phyloP scores from a whole-genome alignment of 1,140 invertebrate genomes.

The Cotesia vestalis region DNA sequence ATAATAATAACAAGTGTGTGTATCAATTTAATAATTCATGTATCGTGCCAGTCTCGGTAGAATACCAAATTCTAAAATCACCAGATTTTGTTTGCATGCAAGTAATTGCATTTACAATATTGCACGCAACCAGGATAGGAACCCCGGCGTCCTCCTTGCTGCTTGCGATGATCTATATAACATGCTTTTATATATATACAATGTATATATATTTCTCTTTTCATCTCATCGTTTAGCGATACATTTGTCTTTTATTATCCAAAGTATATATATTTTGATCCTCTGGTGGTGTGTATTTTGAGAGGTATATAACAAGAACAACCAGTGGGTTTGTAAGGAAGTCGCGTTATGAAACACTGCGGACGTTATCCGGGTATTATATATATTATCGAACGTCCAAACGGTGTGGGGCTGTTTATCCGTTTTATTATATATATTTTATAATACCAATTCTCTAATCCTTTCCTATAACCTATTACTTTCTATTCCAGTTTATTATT shows the following conservation, averaged over 20 bases:
- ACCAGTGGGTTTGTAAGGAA: constrained; percentile 19
- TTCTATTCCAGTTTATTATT: too few relatives aligned
- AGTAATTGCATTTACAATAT: constrained; percentile 38
- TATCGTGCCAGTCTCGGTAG: constrained; percentile 11
- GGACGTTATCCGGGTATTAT: constrained; percentile 20
- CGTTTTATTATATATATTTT: neutral
- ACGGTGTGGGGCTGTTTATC: neutral
- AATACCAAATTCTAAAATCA: constrained; percentile 19
- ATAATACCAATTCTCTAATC: constrained; percentile 6
- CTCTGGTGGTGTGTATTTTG: constrained; percentile 16
- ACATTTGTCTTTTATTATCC: too few relatives aligned
- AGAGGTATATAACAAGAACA: constrained; percentile 26
- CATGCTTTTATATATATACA: neutral
- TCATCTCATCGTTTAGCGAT: neutral
- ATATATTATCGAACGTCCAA: constrained; percentile 7
- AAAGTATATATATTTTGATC: too few relatives aligned
- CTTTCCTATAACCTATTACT: neutral
- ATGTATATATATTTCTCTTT: neutral
- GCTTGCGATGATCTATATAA: constrained; percentile 5
- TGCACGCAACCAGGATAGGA: constrained; percentile 22
- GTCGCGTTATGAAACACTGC: constrained; percentile 18
- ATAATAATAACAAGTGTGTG: neutral
- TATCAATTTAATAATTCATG: constrained; percentile 11
- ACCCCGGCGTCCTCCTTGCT: neutral
- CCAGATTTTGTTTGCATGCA: constrained; percentile 32